Conservation (phyloP, 2,113 vertebrate genomes). For the Chamaea fasciata region DNA sequence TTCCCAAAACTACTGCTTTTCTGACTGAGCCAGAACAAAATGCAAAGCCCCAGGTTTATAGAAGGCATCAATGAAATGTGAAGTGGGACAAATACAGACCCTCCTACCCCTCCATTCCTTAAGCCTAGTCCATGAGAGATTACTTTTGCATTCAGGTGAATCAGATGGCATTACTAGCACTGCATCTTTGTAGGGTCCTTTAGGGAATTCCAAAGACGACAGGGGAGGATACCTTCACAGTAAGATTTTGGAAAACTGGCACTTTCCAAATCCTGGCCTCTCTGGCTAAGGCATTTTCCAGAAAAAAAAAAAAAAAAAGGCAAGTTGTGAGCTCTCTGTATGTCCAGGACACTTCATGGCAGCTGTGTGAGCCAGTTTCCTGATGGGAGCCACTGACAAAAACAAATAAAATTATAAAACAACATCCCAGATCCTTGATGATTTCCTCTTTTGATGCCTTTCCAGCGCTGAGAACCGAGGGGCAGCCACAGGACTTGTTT, state of each 20-base stretch:
- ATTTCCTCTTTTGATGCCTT: neutral
- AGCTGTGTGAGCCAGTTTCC: constrained; percentile 59
- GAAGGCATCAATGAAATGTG: neutral
- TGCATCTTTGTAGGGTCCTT: neutral
- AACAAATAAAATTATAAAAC: neutral
- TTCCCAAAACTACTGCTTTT: neutral
- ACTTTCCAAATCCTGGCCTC: constrained; percentile 76
- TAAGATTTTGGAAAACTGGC: constrained; percentile 65
- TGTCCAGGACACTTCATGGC: constrained; percentile 70
- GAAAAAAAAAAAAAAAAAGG: constrained; percentile 14
- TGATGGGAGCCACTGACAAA: constrained; percentile 58
- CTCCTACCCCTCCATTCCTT: neutral
- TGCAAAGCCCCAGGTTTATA: neutral
- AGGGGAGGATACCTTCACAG: constrained; percentile 64
- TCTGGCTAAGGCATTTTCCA: constrained; percentile 70
- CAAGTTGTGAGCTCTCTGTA: constrained; percentile 39
- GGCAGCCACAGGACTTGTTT: neutral
- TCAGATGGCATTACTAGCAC: neutral
- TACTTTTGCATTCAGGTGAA: neutral
- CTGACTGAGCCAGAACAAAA: neutral
- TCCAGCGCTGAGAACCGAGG: neutral
- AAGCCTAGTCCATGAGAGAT: neutral
- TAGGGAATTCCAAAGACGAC: neutral
- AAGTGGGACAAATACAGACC: neutral
- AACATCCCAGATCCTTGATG: neutral